Conservation (phyloP, 2,797 vertebrate genomes). For the Ataeniobius toweri region DNA sequence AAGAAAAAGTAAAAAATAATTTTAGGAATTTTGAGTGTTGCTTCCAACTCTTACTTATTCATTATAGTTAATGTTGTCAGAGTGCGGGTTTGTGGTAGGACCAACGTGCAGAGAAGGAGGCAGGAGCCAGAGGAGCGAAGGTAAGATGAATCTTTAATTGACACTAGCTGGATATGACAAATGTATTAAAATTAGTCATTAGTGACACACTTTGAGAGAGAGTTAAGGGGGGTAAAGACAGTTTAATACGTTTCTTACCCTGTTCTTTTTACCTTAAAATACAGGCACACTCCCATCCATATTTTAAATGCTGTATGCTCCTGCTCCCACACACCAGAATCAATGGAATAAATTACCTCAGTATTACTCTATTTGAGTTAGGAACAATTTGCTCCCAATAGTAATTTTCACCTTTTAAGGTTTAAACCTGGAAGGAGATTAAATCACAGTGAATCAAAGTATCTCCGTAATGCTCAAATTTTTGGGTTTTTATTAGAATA, state of each 20-base stretch:
- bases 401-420: neutral
- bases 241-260: neutral
- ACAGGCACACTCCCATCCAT: neutral
- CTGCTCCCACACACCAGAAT: neutral
- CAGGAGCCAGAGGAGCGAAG: too few relatives aligned
- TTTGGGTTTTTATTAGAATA: neutral
- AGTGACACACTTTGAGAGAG: neutral
- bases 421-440: neutral
- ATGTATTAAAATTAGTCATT: neutral
- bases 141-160: too few relatives aligned
- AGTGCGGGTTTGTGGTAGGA: too few relatives aligned
- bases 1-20: too few relatives aligned
- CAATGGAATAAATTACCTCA: neutral
- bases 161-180: too few relatives aligned
- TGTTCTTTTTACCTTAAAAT: neutral
- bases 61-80: too few relatives aligned
- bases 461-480: neutral
- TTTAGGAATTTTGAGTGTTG: too few relatives aligned
- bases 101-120: too few relatives aligned
- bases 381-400: neutral
- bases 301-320: neutral
- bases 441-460: neutral
- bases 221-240: neutral
- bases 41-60: too few relatives aligned
- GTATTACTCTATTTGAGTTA: neutral